Evolutionary conservation across 92 coral and sea anemone genomes (phyloP), one percentile per base, ranked within the genome.

Genomic region (Actinostola sp.): DNA sequence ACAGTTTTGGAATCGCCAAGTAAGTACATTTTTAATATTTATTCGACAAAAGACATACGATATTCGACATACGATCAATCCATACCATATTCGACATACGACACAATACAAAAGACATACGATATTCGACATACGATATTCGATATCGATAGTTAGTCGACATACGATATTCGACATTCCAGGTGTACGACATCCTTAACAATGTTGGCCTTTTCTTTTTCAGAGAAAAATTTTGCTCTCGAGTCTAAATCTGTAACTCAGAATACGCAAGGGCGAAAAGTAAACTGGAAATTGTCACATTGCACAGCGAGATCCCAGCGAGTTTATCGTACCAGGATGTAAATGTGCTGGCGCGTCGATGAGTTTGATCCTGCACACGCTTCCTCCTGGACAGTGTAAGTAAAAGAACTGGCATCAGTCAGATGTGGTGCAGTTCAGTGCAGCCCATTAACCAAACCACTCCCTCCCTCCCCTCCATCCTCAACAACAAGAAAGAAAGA

Each of bases 251-350:
- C 88, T 54, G 92, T 90, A 21, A 83, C 76, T 24, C 87, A 63
- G n/a, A n/a, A n/a, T 75, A 75, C 86, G 35, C 76, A 87, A 36
- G 73, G 55, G 85, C 76, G 8, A 56, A 83, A 50, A 88, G 52
- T 8, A 87, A 26, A 72, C 87, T 8, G 92, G 87, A 7, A 87
- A 70, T 44, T 90, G 97, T 57, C 97, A 90, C 72, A 53, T 87
- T 19, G 97, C 97, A 0, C 97, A 90, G 83, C 72, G 97, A 65
- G 97, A 90, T 64, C 87, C 82, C 16, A 62, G 55, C 1, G 87
- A 81, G 53, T 89, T 85, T 73, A 56, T 72, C 24, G 88, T 80
- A 1, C 72, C 84, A 13, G 92, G 92, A 17, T 71, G 87, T 74
- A 83, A 84, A 68, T 66, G 74, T 23, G 87, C 79, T 56, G 82